phyloP scores from a whole-genome alignment of 2,113 vertebrate species.

The Ailuropoda melanoleuca region DNA sequence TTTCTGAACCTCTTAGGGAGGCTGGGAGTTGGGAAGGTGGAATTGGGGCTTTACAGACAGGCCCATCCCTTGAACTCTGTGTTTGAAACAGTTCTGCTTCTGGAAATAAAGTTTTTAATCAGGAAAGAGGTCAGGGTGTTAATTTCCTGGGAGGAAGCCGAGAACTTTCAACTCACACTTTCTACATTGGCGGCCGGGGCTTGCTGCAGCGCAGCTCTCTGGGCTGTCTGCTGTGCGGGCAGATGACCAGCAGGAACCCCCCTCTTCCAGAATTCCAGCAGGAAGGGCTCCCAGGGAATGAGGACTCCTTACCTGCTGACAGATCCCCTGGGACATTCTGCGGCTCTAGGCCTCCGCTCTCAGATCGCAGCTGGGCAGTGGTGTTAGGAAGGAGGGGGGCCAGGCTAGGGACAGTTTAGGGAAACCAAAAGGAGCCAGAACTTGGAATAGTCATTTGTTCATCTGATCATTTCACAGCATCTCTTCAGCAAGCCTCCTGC shows the following conservation, averaged over 20 bases:
- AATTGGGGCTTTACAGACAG: not conserved
- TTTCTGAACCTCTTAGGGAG: not conserved
- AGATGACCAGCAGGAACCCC: not conserved
- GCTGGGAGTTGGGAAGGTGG: not conserved
- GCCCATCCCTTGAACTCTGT: not conserved
- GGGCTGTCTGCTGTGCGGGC: not conserved
- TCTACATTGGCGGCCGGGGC: not conserved
- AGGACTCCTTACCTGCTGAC: not conserved
- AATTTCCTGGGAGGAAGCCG: not conserved
- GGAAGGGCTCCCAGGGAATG: not conserved
- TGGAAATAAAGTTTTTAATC: conserved; percentile 67
- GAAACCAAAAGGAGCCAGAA: not conserved
- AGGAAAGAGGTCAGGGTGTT: conserved; percentile 22
- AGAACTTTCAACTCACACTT: not conserved
- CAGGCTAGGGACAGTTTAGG: not conserved
- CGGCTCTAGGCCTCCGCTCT: not conserved
- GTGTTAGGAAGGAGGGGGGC: not conserved
- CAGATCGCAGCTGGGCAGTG: not conserved
- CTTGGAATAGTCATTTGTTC: not conserved
- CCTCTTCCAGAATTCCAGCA: not conserved
- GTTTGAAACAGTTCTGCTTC: conserved; percentile 54
- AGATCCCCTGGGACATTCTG: not conserved
- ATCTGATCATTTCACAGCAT: not conserved
- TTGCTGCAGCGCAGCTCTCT: not conserved
- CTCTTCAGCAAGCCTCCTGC: not conserved